Evolutionary conservation across 2,797 vertebrate genomes (phyloP), one percentile per base, ranked within the genome.

Genomic region (Silurus aristotelis): DNA sequence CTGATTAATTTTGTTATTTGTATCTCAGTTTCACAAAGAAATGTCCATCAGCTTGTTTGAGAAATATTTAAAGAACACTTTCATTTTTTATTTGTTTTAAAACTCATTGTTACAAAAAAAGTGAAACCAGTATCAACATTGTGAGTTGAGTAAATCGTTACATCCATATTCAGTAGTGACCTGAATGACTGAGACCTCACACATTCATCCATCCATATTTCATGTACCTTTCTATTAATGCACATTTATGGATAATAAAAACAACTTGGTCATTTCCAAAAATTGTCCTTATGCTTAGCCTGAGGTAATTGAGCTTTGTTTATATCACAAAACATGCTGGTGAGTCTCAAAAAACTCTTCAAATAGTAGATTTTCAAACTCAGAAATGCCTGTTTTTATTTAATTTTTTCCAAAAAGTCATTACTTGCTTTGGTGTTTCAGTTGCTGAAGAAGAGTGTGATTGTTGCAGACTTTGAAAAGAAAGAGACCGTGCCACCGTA

Each of bases 381-480:
- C 38, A 5, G 56, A 60, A 6, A 22, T 38, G 27, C 9, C 25
- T 38, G 38, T 38, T 38, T 38, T 38, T 38, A 38, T 38, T 38
- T 3, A 4, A 4, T 38, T 4, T 38, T 38, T 38, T 1, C 38
- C 38, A 4, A 20, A 75, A 38, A 4, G 20, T 38, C 8, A 17
- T 55, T 48, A 2, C 77, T 61, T 64, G 13, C 73, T 61, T 85
- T 89, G 82, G 92, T 83, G 71, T 84, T 89, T 82, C 92, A 99
- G 98, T 92, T 98, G 91, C 94, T 99, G 92, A 94, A 96, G 93
- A 99, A 97, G 84, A 95, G 97, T 71, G 73, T 99, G 84, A 96
- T 99, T 86, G 96, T 95, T 84, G 95, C 97, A 79, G 97, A 97
- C 90, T 97, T 98, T 95, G 97, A 97, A 89, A 98, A 97, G 90